Conservation (phyloP, 2,113 vertebrate genomes). For the Myodes glareolus region DNA sequence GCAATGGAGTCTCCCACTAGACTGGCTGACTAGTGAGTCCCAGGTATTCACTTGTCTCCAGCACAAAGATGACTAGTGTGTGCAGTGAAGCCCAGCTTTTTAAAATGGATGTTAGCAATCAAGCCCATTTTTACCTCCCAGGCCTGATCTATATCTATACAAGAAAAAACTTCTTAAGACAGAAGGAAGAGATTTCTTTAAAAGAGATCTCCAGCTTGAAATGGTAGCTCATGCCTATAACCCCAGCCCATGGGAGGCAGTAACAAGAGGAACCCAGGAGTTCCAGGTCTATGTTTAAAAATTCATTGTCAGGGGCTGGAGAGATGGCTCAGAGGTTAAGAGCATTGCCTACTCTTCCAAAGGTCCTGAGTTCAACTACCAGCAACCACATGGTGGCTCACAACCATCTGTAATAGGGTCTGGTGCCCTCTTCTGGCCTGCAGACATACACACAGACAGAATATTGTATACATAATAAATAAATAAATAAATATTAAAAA, state of each 20-base stretch:
- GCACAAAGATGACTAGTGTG: not conserved
- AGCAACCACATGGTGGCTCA: too few species aligned
- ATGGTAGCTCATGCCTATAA: not conserved
- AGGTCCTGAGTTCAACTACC: too few species aligned
- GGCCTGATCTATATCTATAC: not conserved
- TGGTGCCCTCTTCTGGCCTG: too few species aligned
- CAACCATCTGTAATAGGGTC: too few species aligned
- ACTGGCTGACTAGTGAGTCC: not conserved
- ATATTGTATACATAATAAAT: too few species aligned
- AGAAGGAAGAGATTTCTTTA: not conserved
- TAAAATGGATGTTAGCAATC: not conserved
- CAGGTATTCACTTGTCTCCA: not conserved
- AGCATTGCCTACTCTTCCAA: too few species aligned
- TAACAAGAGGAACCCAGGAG: not conserved
- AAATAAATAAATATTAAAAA: too few species aligned
- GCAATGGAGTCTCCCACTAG: too few species aligned
- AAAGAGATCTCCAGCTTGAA: not conserved
- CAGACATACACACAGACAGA: too few species aligned
- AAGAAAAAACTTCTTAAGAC: not conserved
- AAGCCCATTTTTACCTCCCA: not conserved
- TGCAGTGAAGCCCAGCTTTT: not conserved
- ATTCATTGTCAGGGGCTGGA: not conserved
- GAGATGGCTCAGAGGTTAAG: too few species aligned
- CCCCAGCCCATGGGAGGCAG: not conserved
- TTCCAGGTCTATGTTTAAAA: not conserved